These are phyloP conservation scores for Drosophila ficusphila DNA, from an alignment of 1,140 invertebrate species.

Conservation along the genomic window DNA sequence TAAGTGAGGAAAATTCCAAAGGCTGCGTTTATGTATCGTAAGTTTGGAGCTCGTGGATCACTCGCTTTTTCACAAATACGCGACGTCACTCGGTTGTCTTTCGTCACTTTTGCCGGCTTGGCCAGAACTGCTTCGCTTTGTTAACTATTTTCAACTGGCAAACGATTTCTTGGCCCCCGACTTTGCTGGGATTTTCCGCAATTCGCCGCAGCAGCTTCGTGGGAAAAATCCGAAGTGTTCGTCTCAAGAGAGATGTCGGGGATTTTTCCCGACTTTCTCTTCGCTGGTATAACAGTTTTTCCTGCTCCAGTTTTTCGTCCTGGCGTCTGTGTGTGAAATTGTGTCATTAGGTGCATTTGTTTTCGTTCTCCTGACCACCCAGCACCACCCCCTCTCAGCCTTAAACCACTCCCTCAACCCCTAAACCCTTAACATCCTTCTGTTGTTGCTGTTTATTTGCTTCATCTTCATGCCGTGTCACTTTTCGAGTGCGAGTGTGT, in stretches of 20 bases:
- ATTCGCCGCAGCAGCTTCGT: conserved; percentile 48
- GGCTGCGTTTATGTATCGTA: background rate
- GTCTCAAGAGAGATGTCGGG: conserved; percentile 2
- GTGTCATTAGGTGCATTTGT: conserved; percentile 83
- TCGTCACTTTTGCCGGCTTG: conserved; percentile 50
- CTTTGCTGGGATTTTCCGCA: conserved; percentile 19
- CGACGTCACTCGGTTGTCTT: conserved; percentile 8
- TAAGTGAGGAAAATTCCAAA: background rate
- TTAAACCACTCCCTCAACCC: background rate
- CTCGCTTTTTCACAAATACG: conserved; percentile 19
- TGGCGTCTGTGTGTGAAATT: conserved; percentile 53
- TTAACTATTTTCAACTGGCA: conserved; percentile 68
- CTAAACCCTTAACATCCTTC: background rate
- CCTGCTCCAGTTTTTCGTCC: conserved; percentile 41
- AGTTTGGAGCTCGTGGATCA: background rate
- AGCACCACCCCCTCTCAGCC: conserved; percentile 6
- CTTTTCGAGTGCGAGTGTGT: conserved; percentile 48
- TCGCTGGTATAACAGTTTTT: conserved; percentile 68
- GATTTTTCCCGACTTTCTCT: conserved; percentile 33
- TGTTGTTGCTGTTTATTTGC: conserved; percentile 59
- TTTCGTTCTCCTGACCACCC: conserved; percentile 67
- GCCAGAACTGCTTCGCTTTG: conserved; percentile 71
- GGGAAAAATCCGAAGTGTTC: conserved; percentile 9
- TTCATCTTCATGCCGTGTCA: conserved; percentile 68
- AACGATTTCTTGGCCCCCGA: conserved; percentile 23